Evolutionary conservation across 2,113 vertebrate genomes (phyloP).

Genomic region (Chionomys nivalis): DNA sequence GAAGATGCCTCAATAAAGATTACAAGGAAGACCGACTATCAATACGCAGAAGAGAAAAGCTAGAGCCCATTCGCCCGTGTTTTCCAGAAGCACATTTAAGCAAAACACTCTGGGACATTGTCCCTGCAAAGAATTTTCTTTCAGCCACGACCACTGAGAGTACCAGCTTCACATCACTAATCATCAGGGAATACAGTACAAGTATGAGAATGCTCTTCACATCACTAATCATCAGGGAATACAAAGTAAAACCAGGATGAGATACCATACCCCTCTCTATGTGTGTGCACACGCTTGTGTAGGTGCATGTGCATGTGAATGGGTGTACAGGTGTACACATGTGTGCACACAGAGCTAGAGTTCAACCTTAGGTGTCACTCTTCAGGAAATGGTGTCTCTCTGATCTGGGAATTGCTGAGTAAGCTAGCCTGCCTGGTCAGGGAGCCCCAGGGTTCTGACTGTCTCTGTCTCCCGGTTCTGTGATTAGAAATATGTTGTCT

Average conservation of each 20-base stretch:
- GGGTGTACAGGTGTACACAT: not conserved
- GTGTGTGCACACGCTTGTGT: not conserved
- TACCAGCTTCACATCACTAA: not conserved
- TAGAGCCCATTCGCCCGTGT: not conserved
- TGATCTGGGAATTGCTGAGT: not conserved
- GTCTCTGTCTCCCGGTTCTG: not conserved
- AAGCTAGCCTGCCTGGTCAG: not conserved
- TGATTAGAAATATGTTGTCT: not conserved
- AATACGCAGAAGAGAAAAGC: not conserved
- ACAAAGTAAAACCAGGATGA: not conserved
- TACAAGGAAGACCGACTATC: not conserved
- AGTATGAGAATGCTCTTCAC: not conserved
- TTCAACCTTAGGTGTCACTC: not conserved
- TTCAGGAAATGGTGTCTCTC: not conserved
- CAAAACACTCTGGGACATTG: not conserved
- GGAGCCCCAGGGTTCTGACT: not conserved
- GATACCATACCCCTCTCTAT: not conserved
- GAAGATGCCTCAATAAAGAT: not conserved
- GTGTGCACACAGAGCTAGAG: not conserved
- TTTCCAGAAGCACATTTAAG: not conserved
- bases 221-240: not conserved
- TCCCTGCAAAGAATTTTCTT: not conserved
- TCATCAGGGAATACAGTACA: not conserved
- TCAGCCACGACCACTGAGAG: not conserved
- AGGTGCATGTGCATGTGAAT: not conserved